Percentiles rank a stretch among this genome's conserved stretches.
phyloP scores from a whole-genome alignment of 2,113 vertebrate species.

The Heterotilapia buettikoferi region DNA sequence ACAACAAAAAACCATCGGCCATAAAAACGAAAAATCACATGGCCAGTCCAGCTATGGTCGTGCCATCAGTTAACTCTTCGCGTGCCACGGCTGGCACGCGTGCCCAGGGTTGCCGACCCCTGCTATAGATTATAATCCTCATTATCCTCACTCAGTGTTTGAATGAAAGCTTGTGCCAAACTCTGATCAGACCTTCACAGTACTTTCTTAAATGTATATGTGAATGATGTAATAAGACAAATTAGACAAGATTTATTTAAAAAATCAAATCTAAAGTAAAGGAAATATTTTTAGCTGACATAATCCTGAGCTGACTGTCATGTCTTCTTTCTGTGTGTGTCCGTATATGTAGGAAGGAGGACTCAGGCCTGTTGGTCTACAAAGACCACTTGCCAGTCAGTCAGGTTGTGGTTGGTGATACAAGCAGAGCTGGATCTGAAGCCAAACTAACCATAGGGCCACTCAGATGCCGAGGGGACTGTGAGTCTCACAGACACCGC shows the following conservation, averaged over 20 bases:
- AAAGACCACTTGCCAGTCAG: slow-evolving; percentile 92
- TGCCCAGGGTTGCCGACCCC: not conserved
- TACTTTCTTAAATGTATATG: not conserved
- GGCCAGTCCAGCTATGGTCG: fast-evolving
- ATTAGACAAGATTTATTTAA: not conserved
- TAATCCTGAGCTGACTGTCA: not conserved
- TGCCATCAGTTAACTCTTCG: fast-evolving
- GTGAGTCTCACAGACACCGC: slow-evolving; percentile 69
- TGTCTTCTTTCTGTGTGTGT: not conserved
- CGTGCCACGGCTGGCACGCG: fast-evolving
- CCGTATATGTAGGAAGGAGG: slow-evolving; percentile 79
- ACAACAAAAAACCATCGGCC: not conserved
- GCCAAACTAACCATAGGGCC: slow-evolving; percentile 88
- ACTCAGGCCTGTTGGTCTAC: slow-evolving; percentile 86
- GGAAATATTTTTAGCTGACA: not conserved
- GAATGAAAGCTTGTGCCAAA: not conserved
- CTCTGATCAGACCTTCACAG: not conserved
- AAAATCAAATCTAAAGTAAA: not conserved
- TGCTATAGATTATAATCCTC: not conserved
- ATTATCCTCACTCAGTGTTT: not conserved
- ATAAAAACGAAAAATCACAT: fast-evolving
- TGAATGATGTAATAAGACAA: not conserved
- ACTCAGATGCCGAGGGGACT: slow-evolving; percentile 86
- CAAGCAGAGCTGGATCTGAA: slow-evolving; percentile 83
- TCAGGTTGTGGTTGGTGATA: slow-evolving; percentile 87